Percentiles rank a stretch among this genome's conserved stretches.
Evolutionary conservation across 1,140 invertebrate species (phyloP).

Genomic region (Telenomus remus): DNA sequence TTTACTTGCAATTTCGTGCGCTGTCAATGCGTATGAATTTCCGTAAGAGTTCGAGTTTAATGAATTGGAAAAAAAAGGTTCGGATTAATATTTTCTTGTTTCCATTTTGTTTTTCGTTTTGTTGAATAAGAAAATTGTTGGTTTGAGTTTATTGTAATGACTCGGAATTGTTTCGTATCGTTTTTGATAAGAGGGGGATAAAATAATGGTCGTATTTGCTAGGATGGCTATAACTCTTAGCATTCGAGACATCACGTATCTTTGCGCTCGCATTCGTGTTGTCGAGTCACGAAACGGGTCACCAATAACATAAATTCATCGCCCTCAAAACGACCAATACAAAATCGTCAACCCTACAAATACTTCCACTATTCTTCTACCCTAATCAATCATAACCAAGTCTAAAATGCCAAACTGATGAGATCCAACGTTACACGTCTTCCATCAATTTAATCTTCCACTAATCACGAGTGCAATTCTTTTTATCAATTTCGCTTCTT

Average conservation of each 20-base stretch:
- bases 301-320: constrained; percentile 26
- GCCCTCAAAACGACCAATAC: constrained; percentile 15
- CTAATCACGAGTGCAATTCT: neutral
- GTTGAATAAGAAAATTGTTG: no score
- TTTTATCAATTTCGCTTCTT: neutral
- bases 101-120: no score
- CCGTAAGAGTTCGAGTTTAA: no score
- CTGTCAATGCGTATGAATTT: no score
- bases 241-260: constrained; percentile 47
- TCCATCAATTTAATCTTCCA: neutral
- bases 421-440: no score
- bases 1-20: no score
- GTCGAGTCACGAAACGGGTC: constrained; percentile 23
- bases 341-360: constrained; percentile 26
- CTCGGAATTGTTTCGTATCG: neutral
- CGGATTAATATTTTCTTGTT: no score
- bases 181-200: constrained; percentile 19
- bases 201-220: constrained; percentile 50
- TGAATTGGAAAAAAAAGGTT: no score
- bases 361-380: constrained; percentile 44
- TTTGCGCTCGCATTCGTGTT: constrained; percentile 10
- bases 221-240: constrained; percentile 47
- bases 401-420: constrained; percentile 19
- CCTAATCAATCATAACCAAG: constrained; percentile 12
- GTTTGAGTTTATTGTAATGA: no score